Conservation (phyloP, 2,888 invertebrate species). For the Nebria salina region DNA sequence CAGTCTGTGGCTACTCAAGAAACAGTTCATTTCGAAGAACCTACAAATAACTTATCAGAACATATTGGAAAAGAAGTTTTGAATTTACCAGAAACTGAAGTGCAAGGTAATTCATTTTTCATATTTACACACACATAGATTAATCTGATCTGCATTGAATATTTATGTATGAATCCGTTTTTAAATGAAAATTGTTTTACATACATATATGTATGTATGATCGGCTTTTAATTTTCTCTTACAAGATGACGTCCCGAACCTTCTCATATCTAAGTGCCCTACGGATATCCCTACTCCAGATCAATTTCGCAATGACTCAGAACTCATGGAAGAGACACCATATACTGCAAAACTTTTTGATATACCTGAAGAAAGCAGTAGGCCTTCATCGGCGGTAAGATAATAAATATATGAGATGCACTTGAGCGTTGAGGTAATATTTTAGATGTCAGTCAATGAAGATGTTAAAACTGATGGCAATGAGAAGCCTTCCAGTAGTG, state of each 20-base stretch:
- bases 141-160: too few species aligned
- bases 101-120: neutral
- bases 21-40: neutral
- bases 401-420: too few species aligned
- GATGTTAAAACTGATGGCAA: neutral
- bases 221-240: neutral
- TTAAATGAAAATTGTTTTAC: too few species aligned
- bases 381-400: constrained; percentile 23
- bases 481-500: neutral
- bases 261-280: neutral
- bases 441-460: neutral
- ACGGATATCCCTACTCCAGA: neutral
- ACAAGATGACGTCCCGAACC: neutral
- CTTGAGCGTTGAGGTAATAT: neutral
- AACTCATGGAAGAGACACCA: neutral
- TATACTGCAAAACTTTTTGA: constrained; percentile 7
- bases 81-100: constrained; percentile 10
- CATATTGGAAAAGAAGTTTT: neutral
- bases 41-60: neutral
- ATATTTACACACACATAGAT: too few species aligned
- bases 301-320: neutral
- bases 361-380: constrained; percentile 33
- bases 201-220: too few species aligned
- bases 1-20: neutral
- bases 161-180: too few species aligned